phyloP scores from a whole-genome alignment of 1,140 invertebrate species.

The Colletes latitarsis region DNA sequence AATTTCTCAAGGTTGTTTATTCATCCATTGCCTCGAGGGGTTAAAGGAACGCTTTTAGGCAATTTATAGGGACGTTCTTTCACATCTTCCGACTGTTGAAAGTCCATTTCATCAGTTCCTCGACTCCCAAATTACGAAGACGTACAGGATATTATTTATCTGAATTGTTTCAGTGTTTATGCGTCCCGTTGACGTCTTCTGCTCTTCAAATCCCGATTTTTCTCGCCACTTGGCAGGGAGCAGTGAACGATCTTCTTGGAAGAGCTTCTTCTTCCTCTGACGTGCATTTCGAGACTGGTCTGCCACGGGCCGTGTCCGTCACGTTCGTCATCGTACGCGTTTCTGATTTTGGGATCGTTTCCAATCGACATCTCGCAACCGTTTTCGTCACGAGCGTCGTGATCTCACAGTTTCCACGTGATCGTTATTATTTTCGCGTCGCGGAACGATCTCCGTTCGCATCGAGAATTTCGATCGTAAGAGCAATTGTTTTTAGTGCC shows the following conservation, averaged over 20 bases:
- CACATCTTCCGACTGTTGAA: neutral
- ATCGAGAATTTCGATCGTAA: neutral
- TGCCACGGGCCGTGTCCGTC: neutral
- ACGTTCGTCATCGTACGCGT: neutral
- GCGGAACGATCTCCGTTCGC: neutral
- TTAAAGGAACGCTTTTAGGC: neutral
- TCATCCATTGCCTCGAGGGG: too few relatives aligned
- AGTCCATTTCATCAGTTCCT: neutral
- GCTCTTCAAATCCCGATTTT: too few relatives aligned
- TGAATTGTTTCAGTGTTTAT: neutral
- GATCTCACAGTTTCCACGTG: neutral
- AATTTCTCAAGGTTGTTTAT: too few relatives aligned
- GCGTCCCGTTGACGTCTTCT: neutral
- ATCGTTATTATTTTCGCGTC: constrained; percentile 1
- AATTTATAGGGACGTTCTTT: neutral
- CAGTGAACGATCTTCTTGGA: constrained; percentile 37
- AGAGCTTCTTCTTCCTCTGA: constrained; percentile 30
- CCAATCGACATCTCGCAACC: neutral
- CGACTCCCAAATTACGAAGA: neutral
- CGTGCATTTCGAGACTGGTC: constrained; percentile 25
- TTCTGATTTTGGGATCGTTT: neutral
- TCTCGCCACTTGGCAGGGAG: constrained; percentile 20
- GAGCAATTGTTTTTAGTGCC: constrained; percentile 22
- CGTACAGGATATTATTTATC: neutral
- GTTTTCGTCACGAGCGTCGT: constrained; percentile 5